phyloP scores from a whole-genome alignment of 1,140 invertebrate genomes.

The Pseudachorutes palmiensis region DNA sequence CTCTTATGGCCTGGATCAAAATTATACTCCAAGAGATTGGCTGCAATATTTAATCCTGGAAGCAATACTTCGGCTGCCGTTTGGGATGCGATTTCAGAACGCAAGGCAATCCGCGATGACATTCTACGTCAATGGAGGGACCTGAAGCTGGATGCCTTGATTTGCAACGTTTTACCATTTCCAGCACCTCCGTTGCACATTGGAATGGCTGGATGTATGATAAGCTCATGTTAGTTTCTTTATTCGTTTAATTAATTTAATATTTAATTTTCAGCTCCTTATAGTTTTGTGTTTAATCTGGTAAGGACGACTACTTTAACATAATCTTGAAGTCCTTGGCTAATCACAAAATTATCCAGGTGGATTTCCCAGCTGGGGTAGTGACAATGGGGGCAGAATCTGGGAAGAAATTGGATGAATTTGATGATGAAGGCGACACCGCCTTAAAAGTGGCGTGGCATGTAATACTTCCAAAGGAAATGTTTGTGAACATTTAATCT shows the following conservation, averaged over 20 bases:
- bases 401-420: conserved; percentile 35
- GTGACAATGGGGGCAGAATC: conserved; percentile 41
- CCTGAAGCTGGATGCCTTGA: conserved; percentile 13
- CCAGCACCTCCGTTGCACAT: conserved; percentile 5
- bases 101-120: conserved; percentile 13
- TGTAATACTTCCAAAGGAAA: too few species aligned
- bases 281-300: conserved; percentile 41
- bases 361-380: conserved; percentile 42
- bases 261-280: conserved; percentile 14
- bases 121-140: conserved; percentile 9
- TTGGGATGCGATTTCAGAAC: conserved; percentile 4
- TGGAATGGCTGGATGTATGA: conserved; percentile 8
- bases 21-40: neutral
- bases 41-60: neutral
- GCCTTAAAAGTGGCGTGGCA: conserved; percentile 13
- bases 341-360: neutral
- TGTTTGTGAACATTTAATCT: too few species aligned
- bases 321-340: neutral
- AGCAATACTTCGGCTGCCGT: neutral
- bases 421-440: conserved; percentile 19
- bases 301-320: conserved; percentile 31
- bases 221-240: neutral
- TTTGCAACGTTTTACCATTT: conserved; percentile 22
- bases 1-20: neutral
- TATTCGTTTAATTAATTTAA: neutral